Evolutionary conservation across 2,113 vertebrate genomes (phyloP).

Genomic region (Alligator sinensis): DNA sequence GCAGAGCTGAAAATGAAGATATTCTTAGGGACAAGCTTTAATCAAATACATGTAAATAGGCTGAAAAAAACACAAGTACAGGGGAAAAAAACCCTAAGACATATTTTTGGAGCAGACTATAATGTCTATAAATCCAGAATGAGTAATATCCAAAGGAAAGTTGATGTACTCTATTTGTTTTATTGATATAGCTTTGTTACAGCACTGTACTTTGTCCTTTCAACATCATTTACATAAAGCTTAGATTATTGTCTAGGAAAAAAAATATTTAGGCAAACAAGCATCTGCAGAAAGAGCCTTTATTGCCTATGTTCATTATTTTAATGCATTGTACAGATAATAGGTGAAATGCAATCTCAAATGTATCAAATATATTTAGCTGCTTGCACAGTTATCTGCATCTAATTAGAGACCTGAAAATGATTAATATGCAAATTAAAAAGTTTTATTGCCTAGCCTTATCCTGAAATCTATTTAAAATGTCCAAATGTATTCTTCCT

Average conservation of each 20-base stretch:
- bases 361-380: constrained; percentile 40
- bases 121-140: constrained; percentile 41
- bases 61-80: constrained; percentile 45
- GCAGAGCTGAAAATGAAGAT: not conserved
- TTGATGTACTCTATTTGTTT: constrained; percentile 45
- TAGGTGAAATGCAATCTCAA: constrained; percentile 42
- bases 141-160: constrained; percentile 51
- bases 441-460: not conserved
- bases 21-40: constrained; percentile 16
- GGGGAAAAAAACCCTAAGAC: not conserved
- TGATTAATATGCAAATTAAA: constrained; percentile 54
- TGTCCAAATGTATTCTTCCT: constrained; percentile 44
- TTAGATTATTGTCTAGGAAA: constrained; percentile 41
- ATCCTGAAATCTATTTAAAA: constrained; percentile 37
- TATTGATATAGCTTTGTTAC: constrained; percentile 48
- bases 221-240: constrained; percentile 45
- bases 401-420: constrained; percentile 52
- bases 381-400: constrained; percentile 19
- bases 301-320: not conserved
- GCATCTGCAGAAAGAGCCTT: not conserved
- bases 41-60: constrained; percentile 34
- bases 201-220: constrained; percentile 22
- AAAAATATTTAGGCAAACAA: constrained; percentile 12
- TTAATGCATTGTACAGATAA: constrained; percentile 8
- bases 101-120: constrained; percentile 23